Evolutionary conservation across 92 coral and sea anemone genomes (phyloP).

Genomic region (Diadumene lineata): DNA sequence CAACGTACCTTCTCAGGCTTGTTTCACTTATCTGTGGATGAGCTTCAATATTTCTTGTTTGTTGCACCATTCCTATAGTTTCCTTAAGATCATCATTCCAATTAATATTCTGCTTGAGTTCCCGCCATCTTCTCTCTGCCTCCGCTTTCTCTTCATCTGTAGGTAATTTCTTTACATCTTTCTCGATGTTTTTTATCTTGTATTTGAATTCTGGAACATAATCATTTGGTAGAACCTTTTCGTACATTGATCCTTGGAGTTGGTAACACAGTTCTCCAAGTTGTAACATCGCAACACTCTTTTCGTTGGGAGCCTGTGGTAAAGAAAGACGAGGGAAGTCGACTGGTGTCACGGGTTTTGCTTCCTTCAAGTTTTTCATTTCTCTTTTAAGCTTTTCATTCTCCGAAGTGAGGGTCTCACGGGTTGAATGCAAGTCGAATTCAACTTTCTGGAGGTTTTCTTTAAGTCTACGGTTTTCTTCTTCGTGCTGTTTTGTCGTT

Average conservation of each 20-base stretch:
- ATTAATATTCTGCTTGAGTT: conserved; percentile 20
- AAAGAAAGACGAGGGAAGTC: neutral
- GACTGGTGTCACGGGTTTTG: neutral
- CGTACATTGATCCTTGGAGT: conserved; percentile 35
- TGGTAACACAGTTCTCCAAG: conserved; percentile 40
- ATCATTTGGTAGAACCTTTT: conserved; percentile 20
- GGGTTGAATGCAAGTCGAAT: neutral
- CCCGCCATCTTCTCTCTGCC: conserved; percentile 22
- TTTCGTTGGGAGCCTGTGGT: neutral
- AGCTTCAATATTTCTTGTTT: conserved; percentile 24
- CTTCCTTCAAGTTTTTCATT: conserved; percentile 18
- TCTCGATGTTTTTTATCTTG: conserved; percentile 31
- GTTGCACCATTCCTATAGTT: conserved; percentile 30
- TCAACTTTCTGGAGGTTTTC: neutral
- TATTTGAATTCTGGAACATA: conserved; percentile 23
- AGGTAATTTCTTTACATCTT: conserved; percentile 26
- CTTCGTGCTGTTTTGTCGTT: neutral
- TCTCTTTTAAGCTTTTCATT: conserved; percentile 32
- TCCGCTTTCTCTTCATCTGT: conserved; percentile 20
- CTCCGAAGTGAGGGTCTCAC: conserved; percentile 20
- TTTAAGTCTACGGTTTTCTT: neutral
- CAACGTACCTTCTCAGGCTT: neutral
- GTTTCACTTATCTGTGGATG: conserved; percentile 24
- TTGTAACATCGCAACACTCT: conserved; percentile 16
- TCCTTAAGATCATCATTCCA: conserved; percentile 39